A percentile compares a stretch with the other conserved stretches of the same genome.
Conservation (phyloP, 2,113 vertebrate genomes). For the Salvelinus fontinalis region DNA sequence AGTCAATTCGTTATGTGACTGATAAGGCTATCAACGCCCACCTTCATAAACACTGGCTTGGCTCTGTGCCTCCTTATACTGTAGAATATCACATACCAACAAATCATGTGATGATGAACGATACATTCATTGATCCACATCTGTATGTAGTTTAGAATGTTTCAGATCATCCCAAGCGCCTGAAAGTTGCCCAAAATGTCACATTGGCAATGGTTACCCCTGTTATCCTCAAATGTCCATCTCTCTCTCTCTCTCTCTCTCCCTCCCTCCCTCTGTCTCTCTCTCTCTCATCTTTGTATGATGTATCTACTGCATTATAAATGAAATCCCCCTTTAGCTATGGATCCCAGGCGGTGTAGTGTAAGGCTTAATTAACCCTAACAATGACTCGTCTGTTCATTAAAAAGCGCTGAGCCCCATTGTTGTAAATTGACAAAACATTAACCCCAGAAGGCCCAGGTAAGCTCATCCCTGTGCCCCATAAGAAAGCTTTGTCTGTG, state of each 20-base stretch:
- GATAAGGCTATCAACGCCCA: not conserved
- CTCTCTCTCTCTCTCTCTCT: not conserved
- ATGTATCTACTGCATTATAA: not conserved
- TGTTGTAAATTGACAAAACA: not conserved
- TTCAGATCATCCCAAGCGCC: not conserved
- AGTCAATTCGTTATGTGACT: not conserved
- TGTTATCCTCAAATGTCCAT: not conserved
- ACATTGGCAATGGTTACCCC: not conserved
- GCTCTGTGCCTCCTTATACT: no score
- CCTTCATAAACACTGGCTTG: not conserved
- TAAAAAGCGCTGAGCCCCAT: not conserved
- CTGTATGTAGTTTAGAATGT: not conserved
- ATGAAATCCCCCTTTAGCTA: not conserved
- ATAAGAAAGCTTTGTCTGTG: conserved; percentile 1
- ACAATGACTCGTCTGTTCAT: not conserved
- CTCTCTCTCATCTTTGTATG: not conserved
- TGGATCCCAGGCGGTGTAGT: not conserved
- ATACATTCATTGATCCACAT: no score
- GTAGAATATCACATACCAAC: no score
- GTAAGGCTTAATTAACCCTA: not conserved
- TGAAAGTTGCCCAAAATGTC: not conserved
- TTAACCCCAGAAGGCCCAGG: not conserved
- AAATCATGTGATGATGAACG: no score
- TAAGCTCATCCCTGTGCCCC: not conserved
- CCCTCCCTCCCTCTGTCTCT: not conserved